Evolutionary conservation across 2,888 invertebrate genomes (phyloP).

Genomic region (Dendrolimus pini): DNA sequence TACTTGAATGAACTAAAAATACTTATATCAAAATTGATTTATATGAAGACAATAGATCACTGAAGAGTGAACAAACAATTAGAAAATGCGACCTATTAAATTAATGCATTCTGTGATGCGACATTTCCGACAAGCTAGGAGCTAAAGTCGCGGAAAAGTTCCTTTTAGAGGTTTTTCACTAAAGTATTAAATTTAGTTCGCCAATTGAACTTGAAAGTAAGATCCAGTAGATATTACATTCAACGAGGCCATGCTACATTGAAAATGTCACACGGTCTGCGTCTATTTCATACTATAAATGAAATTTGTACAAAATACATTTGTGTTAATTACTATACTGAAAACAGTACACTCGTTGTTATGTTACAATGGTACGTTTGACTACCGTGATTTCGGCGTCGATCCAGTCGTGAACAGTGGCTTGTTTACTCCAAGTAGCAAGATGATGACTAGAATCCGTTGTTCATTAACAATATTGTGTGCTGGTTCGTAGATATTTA

Average conservation of each 20-base stretch:
- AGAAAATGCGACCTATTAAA: too few species aligned
- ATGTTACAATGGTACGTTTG: conserved; percentile 59
- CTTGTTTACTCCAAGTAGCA: conserved; percentile 21
- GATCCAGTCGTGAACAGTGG: conserved; percentile 39
- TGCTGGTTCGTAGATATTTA: conserved; percentile 20
- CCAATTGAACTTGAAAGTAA: too few species aligned
- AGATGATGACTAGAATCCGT: conserved; percentile 27
- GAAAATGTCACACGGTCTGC: conserved; percentile 9
- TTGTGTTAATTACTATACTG: conserved; percentile 17
- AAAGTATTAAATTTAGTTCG: too few species aligned
- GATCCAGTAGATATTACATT: background rate
- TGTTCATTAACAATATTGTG: conserved; percentile 40
- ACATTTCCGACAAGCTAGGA: too few species aligned
- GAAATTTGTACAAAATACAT: conserved; percentile 15
- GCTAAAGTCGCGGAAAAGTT: too few species aligned
- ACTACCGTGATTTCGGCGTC: conserved; percentile 32
- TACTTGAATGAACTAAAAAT: too few species aligned
- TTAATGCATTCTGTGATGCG: too few species aligned
- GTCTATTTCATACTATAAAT: conserved; percentile 7
- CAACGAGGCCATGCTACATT: conserved; percentile 16
- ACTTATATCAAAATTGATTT: too few species aligned
- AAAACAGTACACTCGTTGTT: conserved; percentile 25
- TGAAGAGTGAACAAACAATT: too few species aligned
- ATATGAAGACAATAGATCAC: too few species aligned
- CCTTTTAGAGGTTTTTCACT: too few species aligned